phyloP scores from a whole-genome alignment of 2,888 invertebrate genomes.

The Andrena chrysosceles region DNA sequence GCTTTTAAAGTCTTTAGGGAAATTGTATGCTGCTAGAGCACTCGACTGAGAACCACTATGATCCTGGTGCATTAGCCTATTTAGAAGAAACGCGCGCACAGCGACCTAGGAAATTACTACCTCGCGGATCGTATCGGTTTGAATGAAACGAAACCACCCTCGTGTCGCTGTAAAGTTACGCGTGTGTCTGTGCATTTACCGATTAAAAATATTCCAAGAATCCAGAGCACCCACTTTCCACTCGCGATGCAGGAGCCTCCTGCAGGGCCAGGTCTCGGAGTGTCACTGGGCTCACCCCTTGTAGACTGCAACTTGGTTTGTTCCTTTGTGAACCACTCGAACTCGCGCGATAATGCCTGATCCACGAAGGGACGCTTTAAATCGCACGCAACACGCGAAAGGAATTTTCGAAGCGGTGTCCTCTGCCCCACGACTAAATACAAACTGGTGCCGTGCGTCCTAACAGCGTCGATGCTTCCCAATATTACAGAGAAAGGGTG shows the following conservation, averaged over 20 bases:
- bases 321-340: constrained; percentile 37
- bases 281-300: constrained; percentile 38
- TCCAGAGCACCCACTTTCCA: constrained; percentile 9
- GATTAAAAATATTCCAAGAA: constrained; percentile 48
- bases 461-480: constrained; percentile 6
- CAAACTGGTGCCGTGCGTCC: constrained; percentile 40
- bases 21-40: too few species aligned
- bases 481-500: constrained; percentile 25
- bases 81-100: constrained; percentile 53
- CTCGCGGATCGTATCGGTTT: constrained; percentile 49
- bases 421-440: constrained; percentile 28
- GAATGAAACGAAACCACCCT: constrained; percentile 37
- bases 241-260: background rate
- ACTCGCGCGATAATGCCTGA: constrained; percentile 54
- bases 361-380: constrained; percentile 38
- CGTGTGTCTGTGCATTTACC: constrained; percentile 18
- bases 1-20: background rate
- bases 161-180: background rate
- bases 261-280: background rate
- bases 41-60: constrained; percentile 50
- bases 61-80: constrained; percentile 51
- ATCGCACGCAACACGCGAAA: constrained; percentile 14
- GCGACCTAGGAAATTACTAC: constrained; percentile 42
- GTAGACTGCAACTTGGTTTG: constrained; percentile 29
- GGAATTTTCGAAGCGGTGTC: constrained; percentile 38